A percentile compares a stretch with the other conserved stretches of the same genome.
These are phyloP conservation scores for Melanotaenia maccullochi DNA, from an alignment of 2,797 vertebrate genomes.

Conservation along the genomic window DNA sequence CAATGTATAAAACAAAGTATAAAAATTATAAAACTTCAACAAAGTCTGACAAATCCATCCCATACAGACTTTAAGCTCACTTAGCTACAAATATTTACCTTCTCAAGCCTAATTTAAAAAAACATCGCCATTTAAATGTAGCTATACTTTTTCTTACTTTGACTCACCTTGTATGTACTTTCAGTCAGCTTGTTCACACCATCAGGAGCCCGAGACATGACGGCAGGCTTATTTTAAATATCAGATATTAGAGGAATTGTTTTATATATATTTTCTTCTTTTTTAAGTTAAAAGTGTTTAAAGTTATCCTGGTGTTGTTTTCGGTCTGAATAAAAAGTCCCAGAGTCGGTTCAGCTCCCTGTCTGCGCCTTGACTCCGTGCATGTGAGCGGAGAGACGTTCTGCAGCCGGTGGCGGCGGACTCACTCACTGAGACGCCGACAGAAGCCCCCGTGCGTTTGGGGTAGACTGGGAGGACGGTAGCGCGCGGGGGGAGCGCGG, in stretches of 20 bases:
- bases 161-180: conserved; percentile 92
- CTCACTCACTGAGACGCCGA: conserved; percentile 3
- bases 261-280: not conserved
- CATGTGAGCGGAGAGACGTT: conserved; percentile 36
- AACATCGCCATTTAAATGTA: not conserved
- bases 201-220: conserved; percentile 90
- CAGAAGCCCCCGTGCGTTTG: conserved; percentile 23
- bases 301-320: conserved; percentile 41
- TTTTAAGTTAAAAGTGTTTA: not conserved
- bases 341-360: conserved; percentile 20
- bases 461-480: not conserved
- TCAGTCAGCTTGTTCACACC: conserved; percentile 93
- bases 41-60: not conserved
- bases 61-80: not conserved
- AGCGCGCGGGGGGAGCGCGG: not conserved
- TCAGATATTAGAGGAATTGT: not conserved
- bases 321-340: conserved; percentile 31
- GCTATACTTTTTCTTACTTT: not conserved
- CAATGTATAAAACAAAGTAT: too few relatives aligned
- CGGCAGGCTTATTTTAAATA: conserved; percentile 39
- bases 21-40: not conserved
- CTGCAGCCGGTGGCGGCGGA: conserved; percentile 13
- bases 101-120: not conserved
- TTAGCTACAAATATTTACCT: not conserved
- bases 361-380: conserved; percentile 30